Percentiles rank a stretch among this genome's conserved stretches.
Evolutionary conservation across 2,113 vertebrate species (phyloP).

Genomic region (Delphinus delphis): DNA sequence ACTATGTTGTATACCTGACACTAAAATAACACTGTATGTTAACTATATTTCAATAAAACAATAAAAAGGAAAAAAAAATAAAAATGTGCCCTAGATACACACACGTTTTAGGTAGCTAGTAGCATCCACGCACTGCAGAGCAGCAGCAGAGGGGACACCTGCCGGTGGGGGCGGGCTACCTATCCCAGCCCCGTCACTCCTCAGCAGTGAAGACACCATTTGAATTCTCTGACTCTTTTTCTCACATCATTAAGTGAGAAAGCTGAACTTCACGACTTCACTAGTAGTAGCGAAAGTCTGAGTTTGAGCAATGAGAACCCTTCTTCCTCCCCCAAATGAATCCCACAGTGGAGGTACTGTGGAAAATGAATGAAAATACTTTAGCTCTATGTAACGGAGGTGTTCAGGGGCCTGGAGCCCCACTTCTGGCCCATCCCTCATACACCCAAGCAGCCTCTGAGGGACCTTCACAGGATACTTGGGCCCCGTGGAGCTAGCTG

Average conservation of each 20-base stretch:
- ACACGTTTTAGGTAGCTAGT: not conserved
- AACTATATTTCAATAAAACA: not conserved
- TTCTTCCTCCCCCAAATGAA: not conserved
- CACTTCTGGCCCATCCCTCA: not conserved
- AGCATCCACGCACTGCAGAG: not conserved
- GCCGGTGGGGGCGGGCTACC: fast-evolving
- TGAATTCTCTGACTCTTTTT: not conserved
- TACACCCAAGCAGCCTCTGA: not conserved
- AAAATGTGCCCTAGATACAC: not conserved
- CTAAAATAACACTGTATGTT: not conserved
- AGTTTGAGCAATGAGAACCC: not conserved
- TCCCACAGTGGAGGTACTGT: not conserved
- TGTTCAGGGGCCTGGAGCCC: not conserved
- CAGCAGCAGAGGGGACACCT: not conserved
- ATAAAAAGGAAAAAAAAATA: not conserved
- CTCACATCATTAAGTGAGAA: not conserved
- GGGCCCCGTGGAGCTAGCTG: not conserved
- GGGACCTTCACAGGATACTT: not conserved
- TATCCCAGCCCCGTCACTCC: not conserved
- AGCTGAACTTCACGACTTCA: not conserved
- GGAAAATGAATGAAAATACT: not conserved
- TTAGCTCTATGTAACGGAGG: not conserved
- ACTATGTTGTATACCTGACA: not conserved
- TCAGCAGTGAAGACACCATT: not conserved
- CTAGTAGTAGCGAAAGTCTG: not conserved